Evolutionary conservation across 2,113 vertebrate genomes (phyloP), one percentile per base, ranked within the genome.

Genomic region (Marcusenius ussheri): DNA sequence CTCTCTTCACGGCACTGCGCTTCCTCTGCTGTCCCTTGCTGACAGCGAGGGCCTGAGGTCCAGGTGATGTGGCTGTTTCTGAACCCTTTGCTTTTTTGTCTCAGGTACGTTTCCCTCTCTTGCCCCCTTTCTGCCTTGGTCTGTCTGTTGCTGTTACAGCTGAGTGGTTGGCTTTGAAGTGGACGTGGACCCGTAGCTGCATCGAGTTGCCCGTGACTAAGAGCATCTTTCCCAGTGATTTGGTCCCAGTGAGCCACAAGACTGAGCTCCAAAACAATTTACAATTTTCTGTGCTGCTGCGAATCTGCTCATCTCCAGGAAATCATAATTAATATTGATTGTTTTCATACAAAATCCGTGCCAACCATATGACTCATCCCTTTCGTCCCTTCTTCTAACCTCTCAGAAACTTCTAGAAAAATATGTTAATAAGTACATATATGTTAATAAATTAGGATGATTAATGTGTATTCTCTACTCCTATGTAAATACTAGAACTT

Each of bases 241-340:
- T 70, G 66, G 11, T 27, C 66, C 31, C 77, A 83, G 77, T 83
- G 42, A 21, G 39, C 39, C 11, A 2, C 66, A 35, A 35, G 31
- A 5, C 74, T 80, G 5, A 39, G 42, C 77, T 21, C 15, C 35
- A 39, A 17, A 19, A 42, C 6, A 8, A 19, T 83, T 19, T 45
- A 19, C 31, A 17, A 21, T 24, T 24, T 8, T 53, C 24, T 51
- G 84, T n/a, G 83, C 17, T 83, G 35, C 35, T 83, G 15, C 27
- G 8, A 46, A 6, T 8, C 19, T 19, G 17, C 7, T 45, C 35
- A 42, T 83, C 39, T 17, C 35, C 42, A 45, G 77, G 11, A 83
- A 83, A 83, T 42, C 19, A 86, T 35, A 45, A 87, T 50, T 50
- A 87, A 87, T 47, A 87, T 87, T 31, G 49, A 87, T 87, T 87